Base-by-base conservation (phyloP, 2,113 vertebrate species). In the Pao palembangensis region DNA sequence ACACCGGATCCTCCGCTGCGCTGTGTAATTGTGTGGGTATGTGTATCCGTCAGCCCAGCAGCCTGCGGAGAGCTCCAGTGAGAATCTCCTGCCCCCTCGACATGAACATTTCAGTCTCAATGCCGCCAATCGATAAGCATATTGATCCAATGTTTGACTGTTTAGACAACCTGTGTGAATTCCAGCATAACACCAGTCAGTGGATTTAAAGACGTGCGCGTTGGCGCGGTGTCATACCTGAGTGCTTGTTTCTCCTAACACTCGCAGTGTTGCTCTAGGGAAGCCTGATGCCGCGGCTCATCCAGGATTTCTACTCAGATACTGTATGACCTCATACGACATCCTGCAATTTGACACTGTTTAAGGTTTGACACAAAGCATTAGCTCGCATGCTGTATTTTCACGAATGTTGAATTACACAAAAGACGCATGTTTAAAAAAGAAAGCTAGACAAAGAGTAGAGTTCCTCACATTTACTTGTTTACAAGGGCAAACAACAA, bases 81-180 rank as follows among this genome's bases (percentile, higher is more conserved):
- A 85, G 85, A 87, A 83, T 82, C 83, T 67, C 55, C 65, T 76
- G 67, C 75, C 85, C 83, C 83, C 78, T 71, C 75, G 63, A 80
- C 83, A 83, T 46, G 58, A 79, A 76, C 79, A 57, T 73, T 83
- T 85, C 88, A 83, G 83, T 87, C 83, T 88, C 81, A 79, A 86
- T 85, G 80, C 82, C 82, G 64, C 75, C 71, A 58, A 85, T 88
- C 84, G 80, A 88, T 86, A 62, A 6, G 46, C 10, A 47, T 77
- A 90, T 87, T 61, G 85, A 88, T 87, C 82, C 41, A 53, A 73
- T 81, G 80, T 82, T 80, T 80, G 87, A 85, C 75, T 85, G 79
- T 85, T 88, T 80, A 76, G 87, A 85, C 85, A 87, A 82, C 81
- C 83, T 82, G 86, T 85, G 85, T 82, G 80, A 83, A 83, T 87